phyloP scores from a whole-genome alignment of 2,797 vertebrate species.

The Pygocentrus nattereri region DNA sequence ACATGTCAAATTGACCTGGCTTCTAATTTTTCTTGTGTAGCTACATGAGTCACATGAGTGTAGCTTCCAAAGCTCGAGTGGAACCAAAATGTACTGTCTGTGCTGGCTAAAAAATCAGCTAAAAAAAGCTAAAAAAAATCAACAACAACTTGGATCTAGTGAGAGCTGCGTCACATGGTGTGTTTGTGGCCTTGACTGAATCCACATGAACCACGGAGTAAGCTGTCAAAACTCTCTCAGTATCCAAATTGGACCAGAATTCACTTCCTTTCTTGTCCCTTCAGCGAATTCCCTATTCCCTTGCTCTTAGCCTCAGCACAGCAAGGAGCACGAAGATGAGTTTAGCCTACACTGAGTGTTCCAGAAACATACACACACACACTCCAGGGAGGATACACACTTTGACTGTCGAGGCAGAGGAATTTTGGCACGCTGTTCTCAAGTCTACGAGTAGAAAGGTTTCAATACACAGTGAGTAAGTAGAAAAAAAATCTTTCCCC shows the following conservation, averaged over 20 bases:
- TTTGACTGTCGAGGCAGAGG: neutral
- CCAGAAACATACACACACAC: neutral
- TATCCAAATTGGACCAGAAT: constrained; percentile 19
- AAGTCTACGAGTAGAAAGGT: neutral
- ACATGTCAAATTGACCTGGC: too few species aligned
- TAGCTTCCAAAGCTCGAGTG: neutral
- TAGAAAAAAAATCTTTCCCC: too few species aligned
- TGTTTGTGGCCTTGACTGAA: neutral
- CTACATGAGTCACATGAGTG: neutral
- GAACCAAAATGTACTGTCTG: neutral
- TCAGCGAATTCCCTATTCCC: constrained; percentile 7
- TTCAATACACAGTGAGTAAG: too few species aligned
- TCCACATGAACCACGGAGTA: constrained; percentile 6
- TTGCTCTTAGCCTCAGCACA: constrained; percentile 15
- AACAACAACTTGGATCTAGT: neutral
- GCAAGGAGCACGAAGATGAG: neutral
- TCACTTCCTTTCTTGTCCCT: neutral
- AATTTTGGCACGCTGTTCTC: constrained; percentile 5
- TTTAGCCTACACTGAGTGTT: neutral
- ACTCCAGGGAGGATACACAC: neutral
- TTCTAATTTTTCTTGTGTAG: too few species aligned
- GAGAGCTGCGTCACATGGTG: neutral
- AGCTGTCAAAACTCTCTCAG: constrained; percentile 14
- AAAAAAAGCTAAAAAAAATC: neutral
- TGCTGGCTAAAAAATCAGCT: too few species aligned